Conservation (phyloP, 2,113 vertebrate genomes). For the Prochilodus magdalenae region DNA sequence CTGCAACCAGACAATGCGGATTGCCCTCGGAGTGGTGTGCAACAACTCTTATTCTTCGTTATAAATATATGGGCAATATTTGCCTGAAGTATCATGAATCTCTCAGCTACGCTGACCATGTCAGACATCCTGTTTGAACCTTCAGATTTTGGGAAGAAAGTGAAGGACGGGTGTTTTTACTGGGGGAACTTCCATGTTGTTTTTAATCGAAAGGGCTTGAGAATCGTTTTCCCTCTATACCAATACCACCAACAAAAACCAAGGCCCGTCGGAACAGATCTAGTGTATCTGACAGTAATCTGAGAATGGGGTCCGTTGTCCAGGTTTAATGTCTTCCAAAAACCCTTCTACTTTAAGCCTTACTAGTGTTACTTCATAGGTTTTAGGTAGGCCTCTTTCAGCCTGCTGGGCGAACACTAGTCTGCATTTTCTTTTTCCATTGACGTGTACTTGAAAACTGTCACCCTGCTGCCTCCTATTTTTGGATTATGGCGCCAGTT, state of each 20-base stretch:
- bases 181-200: constrained; percentile 38
- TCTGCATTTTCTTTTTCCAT: constrained; percentile 31
- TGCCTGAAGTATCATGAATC: constrained; percentile 63
- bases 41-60: constrained; percentile 35
- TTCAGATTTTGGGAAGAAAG: constrained; percentile 62
- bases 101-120: constrained; percentile 41
- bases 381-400: constrained; percentile 29
- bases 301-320: background rate
- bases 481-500: constrained; percentile 49
- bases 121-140: constrained; percentile 42
- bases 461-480: constrained; percentile 71
- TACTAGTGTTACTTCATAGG: constrained; percentile 43
- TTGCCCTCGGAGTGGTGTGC: constrained; percentile 9
- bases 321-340: constrained; percentile 71
- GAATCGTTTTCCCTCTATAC: constrained; percentile 19
- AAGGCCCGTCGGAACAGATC: background rate
- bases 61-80: constrained; percentile 86
- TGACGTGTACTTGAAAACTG: constrained; percentile 54
- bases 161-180: constrained; percentile 46
- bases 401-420: constrained; percentile 45
- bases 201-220: constrained; percentile 55
- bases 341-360: constrained; percentile 53
- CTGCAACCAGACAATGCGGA: background rate
- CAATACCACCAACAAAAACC: constrained; percentile 18
- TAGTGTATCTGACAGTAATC: constrained; percentile 38